Evolutionary conservation across 1,140 invertebrate species (phyloP).

Genomic region (Proales similis): DNA sequence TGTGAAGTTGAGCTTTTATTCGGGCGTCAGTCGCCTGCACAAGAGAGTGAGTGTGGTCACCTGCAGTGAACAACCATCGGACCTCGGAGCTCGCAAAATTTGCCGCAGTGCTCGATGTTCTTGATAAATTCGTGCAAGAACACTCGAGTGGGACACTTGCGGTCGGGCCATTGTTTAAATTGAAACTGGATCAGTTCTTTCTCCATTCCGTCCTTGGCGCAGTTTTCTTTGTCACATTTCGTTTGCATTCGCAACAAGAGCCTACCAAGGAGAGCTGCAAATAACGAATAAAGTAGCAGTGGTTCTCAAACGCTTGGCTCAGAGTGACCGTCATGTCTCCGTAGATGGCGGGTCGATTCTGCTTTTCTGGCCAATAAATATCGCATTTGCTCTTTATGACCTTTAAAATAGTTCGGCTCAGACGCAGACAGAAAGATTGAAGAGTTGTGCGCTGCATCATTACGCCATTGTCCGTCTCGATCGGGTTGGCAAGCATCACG

Average conservation of each 20-base stretch:
- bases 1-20: slow-evolving; percentile 43
- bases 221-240: not conserved
- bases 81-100: slow-evolving; percentile 2
- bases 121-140: slow-evolving; percentile 16
- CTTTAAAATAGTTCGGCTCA: too few species aligned
- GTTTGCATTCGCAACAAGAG: too few species aligned
- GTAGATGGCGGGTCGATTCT: not conserved
- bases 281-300: slow-evolving; percentile 4
- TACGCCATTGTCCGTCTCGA: slow-evolving; percentile 72
- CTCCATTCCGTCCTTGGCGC: too few species aligned
- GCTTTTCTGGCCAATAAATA: slow-evolving; percentile 6
- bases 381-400: slow-evolving; percentile 10
- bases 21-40: too few species aligned
- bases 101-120: not conserved
- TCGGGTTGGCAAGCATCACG: slow-evolving; percentile 93
- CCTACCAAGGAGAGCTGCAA: too few species aligned
- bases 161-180: slow-evolving; percentile 28
- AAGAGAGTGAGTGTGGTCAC: not conserved
- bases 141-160: not conserved
- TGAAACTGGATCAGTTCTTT: too few species aligned
- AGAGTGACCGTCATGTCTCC: not conserved
- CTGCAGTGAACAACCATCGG: slow-evolving; percentile 21
- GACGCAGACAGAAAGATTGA: too few species aligned
- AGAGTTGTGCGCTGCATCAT: too few species aligned
- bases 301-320: not conserved